A percentile compares a stretch with the other conserved stretches of the same genome.
Evolutionary conservation across 2,113 vertebrate species (phyloP).

Genomic region (Bothrops jararaca): DNA sequence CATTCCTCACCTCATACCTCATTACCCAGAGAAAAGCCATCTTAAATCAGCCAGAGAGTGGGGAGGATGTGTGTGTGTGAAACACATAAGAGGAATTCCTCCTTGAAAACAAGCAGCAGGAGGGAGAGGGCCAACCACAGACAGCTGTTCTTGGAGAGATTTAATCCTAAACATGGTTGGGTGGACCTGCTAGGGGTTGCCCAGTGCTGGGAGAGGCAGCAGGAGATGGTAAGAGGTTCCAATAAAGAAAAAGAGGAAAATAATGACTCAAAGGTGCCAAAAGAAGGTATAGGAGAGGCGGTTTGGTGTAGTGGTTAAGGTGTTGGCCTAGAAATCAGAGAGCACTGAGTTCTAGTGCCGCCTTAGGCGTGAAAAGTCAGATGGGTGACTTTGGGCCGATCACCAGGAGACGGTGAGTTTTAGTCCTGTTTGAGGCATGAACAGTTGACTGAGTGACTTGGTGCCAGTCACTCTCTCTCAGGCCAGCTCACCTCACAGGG

Average conservation of each 20-base stretch:
- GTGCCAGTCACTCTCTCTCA: too few species aligned
- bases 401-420: too few species aligned
- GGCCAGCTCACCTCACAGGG: too few species aligned
- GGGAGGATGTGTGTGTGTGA: neutral
- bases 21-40: constrained; percentile 6
- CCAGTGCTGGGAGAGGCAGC: neutral
- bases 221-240: neutral
- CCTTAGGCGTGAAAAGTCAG: too few species aligned
- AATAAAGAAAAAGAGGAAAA: neutral
- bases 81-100: neutral
- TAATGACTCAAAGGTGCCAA: too few species aligned
- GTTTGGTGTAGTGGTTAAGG: too few species aligned
- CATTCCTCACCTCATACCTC: constrained; percentile 24
- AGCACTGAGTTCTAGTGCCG: too few species aligned
- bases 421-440: too few species aligned
- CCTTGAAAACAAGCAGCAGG: neutral
- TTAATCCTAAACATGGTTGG: neutral
- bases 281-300: neutral
- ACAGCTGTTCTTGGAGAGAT: neutral
- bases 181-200: neutral
- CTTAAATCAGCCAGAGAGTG: neutral
- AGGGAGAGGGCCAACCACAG: neutral
- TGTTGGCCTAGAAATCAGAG: too few species aligned
- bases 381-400: too few species aligned
- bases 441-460: too few species aligned